Base-by-base conservation (phyloP, 2,888 invertebrate species). In the Sturmia bella region DNA sequence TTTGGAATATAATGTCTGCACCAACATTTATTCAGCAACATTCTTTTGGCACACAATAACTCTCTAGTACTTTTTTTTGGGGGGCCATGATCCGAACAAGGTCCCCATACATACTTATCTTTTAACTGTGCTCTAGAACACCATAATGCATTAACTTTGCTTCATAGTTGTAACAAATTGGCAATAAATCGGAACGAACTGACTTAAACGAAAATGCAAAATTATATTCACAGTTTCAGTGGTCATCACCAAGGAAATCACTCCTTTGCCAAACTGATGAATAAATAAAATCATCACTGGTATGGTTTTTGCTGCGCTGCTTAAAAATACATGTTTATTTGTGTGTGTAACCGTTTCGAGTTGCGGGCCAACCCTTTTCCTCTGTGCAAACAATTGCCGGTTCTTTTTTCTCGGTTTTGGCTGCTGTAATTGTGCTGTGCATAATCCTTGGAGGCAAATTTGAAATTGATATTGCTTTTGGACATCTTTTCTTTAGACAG, bases 401-500 rank as follows among this genome's bases (percentile, higher is more conserved):
- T 15, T 50, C n/a, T 41, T 57, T 13, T 27, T 37, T 41, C 54
- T 32, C 9, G 32, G 32, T 32, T 17, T 48, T 68, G 50, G 48
- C 24, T 41, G 15, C 45, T 63, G 21, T 56, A 39, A 48, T 48
- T 56, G n/a, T 70, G 52, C 24, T 66, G 24, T 27, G 9, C 43
- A n/a, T 43, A 50, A 72, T 64, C 52, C 72, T 66, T 59, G 45
- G 66, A 73, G 66, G 64, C 59, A 79, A 79, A 79, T 79, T 79
- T 61, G 78, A 73, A 73, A 79, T 68, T 73, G 72, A 89, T 89
- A 89, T 86, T 86, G 77, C 82, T 81, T 75, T 73, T 80, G 83
- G 84, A 76, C 73, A 73, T 66, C 76, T 41, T 73, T 73, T 61
- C 72, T 64, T 59, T 79, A 73, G 80, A 76, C 83, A 79, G 57